Evolutionary conservation across 1,140 invertebrate species (phyloP).

Genomic region (Euura saliciscinereae): DNA sequence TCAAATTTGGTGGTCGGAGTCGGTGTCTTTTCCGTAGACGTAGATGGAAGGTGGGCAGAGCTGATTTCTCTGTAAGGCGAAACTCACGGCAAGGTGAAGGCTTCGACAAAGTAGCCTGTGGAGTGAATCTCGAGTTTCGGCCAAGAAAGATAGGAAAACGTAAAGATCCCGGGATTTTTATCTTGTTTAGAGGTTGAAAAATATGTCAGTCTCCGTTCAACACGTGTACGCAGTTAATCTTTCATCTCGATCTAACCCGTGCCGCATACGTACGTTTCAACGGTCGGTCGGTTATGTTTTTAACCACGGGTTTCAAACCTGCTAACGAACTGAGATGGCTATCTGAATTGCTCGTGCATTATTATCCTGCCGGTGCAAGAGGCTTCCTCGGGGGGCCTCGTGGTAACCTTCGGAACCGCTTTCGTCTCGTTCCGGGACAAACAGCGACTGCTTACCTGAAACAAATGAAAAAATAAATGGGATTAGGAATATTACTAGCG

Average conservation of each 20-base stretch:
- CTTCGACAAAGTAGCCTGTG: not conserved
- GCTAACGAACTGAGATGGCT: constrained; percentile 49
- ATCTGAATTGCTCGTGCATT: constrained; percentile 40
- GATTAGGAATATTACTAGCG: too few relatives aligned
- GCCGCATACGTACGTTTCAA: not conserved
- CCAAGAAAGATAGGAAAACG: not conserved
- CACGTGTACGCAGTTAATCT: not conserved
- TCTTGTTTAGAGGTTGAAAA: not conserved
- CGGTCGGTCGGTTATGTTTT: not conserved
- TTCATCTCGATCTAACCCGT: not conserved
- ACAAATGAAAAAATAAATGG: not conserved
- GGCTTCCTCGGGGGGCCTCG: not conserved
- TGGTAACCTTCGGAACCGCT: not conserved
- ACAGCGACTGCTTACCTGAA: not conserved
- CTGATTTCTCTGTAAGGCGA: not conserved
- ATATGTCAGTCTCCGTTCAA: not conserved
- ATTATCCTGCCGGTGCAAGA: constrained; percentile 19
- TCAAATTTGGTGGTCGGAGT: too few relatives aligned
- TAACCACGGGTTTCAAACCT: constrained; percentile 29
- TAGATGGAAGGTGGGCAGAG: too few relatives aligned
- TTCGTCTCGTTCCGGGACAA: not conserved
- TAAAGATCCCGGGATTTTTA: not conserved
- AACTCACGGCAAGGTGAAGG: not conserved
- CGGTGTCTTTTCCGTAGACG: too few relatives aligned
- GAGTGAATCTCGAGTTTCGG: not conserved